phyloP scores from a whole-genome alignment of 2,797 vertebrate genomes.

The Falco columbarius region DNA sequence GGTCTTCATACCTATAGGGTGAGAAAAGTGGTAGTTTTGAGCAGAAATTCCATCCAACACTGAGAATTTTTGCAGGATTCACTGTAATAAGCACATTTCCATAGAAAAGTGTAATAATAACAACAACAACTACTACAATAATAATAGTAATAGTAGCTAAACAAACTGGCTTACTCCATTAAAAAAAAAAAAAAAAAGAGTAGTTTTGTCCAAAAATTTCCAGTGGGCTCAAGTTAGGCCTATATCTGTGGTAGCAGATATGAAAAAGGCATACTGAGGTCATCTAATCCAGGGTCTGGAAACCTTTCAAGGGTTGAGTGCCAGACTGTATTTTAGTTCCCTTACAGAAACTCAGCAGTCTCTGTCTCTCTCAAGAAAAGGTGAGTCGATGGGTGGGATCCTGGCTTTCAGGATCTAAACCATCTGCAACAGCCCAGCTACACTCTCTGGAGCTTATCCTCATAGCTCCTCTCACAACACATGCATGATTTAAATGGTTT shows the following conservation, averaged over 20 bases:
- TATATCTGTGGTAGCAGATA: conserved; percentile 29
- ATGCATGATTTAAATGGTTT: neutral
- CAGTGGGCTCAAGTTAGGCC: neutral
- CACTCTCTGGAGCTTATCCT: neutral
- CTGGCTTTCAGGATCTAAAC: neutral
- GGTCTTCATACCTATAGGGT: neutral
- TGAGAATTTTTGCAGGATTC: neutral
- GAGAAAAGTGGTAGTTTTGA: neutral
- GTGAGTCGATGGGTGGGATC: neutral
- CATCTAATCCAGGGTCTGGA: conserved; percentile 34
- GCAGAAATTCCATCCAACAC: neutral
- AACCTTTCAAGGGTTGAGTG: conserved; percentile 18
- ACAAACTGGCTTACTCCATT: neutral
- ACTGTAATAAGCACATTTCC: neutral
- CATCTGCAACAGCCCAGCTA: neutral
- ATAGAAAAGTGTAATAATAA: neutral
- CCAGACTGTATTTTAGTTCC: conserved; percentile 40
- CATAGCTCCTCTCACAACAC: neutral
- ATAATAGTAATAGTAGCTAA: neutral
- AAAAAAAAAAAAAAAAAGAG: neutral
- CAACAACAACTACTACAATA: neutral
- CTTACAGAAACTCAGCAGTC: neutral
- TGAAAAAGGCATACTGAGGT: conserved; percentile 38
- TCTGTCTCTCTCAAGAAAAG: neutral
- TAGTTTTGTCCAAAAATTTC: neutral